A percentile compares a stretch with the other conserved stretches of the same genome.
Evolutionary conservation across 2,888 invertebrate genomes (phyloP).

Genomic region (Epinotia bilunana): DNA sequence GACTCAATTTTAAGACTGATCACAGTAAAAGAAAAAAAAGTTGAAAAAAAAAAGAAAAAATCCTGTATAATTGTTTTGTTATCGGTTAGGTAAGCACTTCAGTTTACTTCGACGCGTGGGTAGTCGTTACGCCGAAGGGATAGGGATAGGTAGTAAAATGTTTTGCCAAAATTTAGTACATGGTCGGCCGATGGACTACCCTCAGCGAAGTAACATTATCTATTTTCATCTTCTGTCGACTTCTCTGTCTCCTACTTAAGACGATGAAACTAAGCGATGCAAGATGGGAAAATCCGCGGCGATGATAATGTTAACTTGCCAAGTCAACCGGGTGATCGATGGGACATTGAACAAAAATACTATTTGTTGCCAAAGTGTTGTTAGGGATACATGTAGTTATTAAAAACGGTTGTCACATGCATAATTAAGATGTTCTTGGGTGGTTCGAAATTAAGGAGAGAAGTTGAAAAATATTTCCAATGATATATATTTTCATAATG

Average conservation of each 20-base stretch:
- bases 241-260: conserved; percentile 76
- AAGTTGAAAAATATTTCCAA: conserved; percentile 83
- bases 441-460: conserved; percentile 80
- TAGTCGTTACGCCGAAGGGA: conserved; percentile 59
- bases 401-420: conserved; percentile 83
- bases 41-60: conserved; percentile 59
- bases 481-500: conserved; percentile 85
- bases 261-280: conserved; percentile 66
- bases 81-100: conserved; percentile 58
- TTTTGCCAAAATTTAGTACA: conserved; percentile 71
- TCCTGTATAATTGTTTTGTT: conserved; percentile 67
- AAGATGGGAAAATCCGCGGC: conserved; percentile 65
- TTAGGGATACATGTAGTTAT: conserved; percentile 82
- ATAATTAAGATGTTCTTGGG: conserved; percentile 83
- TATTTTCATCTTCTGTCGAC: conserved; percentile 67
- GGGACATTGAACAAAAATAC: conserved; percentile 71
- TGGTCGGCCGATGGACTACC: conserved; percentile 59
- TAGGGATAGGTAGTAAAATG: conserved; percentile 58
- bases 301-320: conserved; percentile 69
- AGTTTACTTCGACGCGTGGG: conserved; percentile 56
- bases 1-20: conserved; percentile 86
- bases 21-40: conserved; percentile 73
- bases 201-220: conserved; percentile 57
- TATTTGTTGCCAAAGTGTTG: conserved; percentile 85
- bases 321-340: conserved; percentile 64